These are phyloP conservation scores for Philantomba maxwellii DNA, from an alignment of 2,113 vertebrate genomes.

Conservation along the genomic window DNA sequence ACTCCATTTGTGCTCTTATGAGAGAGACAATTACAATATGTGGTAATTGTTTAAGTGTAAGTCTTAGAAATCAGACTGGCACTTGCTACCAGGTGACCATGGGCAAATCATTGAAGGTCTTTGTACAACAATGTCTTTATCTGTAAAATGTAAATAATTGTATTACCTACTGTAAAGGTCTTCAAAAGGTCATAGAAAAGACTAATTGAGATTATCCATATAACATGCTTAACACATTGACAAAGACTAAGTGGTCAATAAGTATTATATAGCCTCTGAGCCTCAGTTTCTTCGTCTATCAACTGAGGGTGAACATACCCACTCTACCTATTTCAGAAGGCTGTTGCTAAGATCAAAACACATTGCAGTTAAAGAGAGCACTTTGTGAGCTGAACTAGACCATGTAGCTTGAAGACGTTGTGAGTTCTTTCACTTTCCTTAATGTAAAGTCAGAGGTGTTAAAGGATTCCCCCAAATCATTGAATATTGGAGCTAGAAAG, in stretches of 20 bases:
- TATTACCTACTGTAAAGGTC: not conserved
- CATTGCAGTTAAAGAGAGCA: not conserved
- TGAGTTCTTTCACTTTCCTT: not conserved
- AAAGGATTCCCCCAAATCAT: not conserved
- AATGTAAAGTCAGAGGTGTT: not conserved
- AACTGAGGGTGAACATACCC: not conserved
- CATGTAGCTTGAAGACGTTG: not conserved
- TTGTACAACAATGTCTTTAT: not conserved
- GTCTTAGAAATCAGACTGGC: not conserved
- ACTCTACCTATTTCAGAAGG: not conserved
- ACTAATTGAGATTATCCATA: not conserved
- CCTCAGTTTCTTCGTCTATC: not conserved
- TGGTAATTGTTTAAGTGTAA: not conserved
- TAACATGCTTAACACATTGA: not conserved
- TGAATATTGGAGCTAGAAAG: not conserved
- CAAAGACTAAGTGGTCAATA: not conserved
- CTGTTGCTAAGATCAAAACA: not conserved
- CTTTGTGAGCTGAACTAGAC: not conserved
- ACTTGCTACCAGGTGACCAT: not conserved
- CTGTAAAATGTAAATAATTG: slow-evolving; percentile 14
- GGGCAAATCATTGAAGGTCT: not conserved
- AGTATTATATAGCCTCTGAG: not conserved
- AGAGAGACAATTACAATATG: not conserved
- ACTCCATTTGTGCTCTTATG: not conserved
- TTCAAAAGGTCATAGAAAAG: not conserved